phyloP scores from a whole-genome alignment of 2,888 invertebrate species.

The Stenoptilia bipunctidactyla region DNA sequence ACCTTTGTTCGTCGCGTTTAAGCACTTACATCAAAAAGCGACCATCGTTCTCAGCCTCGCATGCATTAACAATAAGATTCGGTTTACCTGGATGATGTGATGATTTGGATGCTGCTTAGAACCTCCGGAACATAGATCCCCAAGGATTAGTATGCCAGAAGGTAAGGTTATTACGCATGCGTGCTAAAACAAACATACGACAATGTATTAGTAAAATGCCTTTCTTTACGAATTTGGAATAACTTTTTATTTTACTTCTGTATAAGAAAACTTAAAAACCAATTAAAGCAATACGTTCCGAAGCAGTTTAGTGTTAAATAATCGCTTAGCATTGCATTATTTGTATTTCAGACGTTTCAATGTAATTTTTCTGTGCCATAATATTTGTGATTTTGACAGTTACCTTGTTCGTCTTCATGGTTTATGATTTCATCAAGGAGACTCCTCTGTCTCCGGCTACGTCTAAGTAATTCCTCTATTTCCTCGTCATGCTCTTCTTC shows the following conservation, averaged over 20 bases:
- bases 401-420: constrained; percentile 72
- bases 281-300: background rate
- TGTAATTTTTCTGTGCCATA: constrained; percentile 22
- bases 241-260: background rate
- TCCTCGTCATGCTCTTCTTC: constrained; percentile 72
- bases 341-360: constrained; percentile 36
- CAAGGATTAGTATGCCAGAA: constrained; percentile 70
- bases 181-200: constrained; percentile 70
- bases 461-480: constrained; percentile 73
- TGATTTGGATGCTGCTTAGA: constrained; percentile 26
- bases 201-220: constrained; percentile 50
- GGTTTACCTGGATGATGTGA: constrained; percentile 49
- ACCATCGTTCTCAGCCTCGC: constrained; percentile 5
- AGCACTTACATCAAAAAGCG: constrained; percentile 22
- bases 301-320: constrained; percentile 20
- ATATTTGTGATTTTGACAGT: constrained; percentile 15
- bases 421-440: constrained; percentile 77
- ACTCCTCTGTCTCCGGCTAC: constrained; percentile 78
- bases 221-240: background rate
- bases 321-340: constrained; percentile 54
- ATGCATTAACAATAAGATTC: constrained; percentile 20
- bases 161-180: constrained; percentile 72
- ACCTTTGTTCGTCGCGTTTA: constrained; percentile 17
- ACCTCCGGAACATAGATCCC: constrained; percentile 48
- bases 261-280: background rate